phyloP scores from a whole-genome alignment of 1,140 invertebrate genomes.

The Drosophila repleta region DNA sequence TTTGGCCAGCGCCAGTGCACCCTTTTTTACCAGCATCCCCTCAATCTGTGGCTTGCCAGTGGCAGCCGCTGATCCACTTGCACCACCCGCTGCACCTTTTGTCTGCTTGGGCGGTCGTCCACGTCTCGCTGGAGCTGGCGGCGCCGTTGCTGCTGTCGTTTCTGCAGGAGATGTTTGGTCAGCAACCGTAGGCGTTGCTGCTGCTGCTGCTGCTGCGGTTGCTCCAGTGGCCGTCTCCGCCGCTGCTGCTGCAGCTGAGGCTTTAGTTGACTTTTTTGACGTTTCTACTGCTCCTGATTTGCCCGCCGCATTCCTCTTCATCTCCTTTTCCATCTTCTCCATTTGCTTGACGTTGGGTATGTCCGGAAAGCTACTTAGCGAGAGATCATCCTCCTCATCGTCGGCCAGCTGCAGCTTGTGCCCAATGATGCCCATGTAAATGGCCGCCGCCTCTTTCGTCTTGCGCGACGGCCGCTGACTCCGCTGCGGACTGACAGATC shows the following conservation, averaged over 20 bases:
- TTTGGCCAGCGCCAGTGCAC: constrained; percentile 57
- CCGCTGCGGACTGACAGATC: constrained; percentile 45
- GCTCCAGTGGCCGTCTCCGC: not conserved
- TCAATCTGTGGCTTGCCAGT: constrained; percentile 37
- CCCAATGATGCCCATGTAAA: constrained; percentile 90
- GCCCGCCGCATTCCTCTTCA: constrained; percentile 85
- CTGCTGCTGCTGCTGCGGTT: not conserved
- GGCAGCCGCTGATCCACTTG: not conserved
- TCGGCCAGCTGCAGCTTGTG: constrained; percentile 87
- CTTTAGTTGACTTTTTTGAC: constrained; percentile 38
- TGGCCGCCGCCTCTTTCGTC: constrained; percentile 90
- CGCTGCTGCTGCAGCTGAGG: constrained; percentile 29
- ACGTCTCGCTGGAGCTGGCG: not conserved
- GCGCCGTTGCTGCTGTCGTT: not conserved
- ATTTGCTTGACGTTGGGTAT: constrained; percentile 87
- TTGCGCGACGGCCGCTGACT: constrained; percentile 87
- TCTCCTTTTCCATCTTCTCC: constrained; percentile 87
- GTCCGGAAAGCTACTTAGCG: constrained; percentile 88
- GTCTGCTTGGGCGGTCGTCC: constrained; percentile 3
- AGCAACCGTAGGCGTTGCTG: constrained; percentile 2
- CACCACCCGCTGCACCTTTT: constrained; percentile 27
- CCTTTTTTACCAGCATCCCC: constrained; percentile 79
- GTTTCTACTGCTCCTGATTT: constrained; percentile 48
- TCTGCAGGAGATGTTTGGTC: not conserved
- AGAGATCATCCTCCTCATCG: constrained; percentile 87